Evolutionary conservation across 2,797 vertebrate species (phyloP).

Genomic region (Semotilus atromaculatus): DNA sequence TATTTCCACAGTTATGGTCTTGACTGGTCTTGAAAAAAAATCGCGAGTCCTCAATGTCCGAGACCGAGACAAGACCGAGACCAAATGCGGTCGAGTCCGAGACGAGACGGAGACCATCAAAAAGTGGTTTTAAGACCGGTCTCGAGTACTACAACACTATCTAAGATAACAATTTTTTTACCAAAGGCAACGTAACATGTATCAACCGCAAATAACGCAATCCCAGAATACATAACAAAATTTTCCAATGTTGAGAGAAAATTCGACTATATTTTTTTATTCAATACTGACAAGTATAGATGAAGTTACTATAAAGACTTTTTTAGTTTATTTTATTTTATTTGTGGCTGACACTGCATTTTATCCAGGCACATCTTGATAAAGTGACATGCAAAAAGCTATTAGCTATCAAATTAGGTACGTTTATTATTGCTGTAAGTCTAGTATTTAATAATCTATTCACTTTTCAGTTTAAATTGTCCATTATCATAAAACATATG

Average conservation of each 20-base stretch:
- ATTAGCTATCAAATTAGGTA: background rate
- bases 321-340: background rate
- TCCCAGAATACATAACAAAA: background rate
- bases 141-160: no score
- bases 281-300: background rate
- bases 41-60: no score
- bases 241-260: background rate
- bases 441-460: background rate
- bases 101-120: no score
- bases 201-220: background rate
- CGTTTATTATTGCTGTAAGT: background rate
- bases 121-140: no score
- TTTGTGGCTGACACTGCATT: background rate
- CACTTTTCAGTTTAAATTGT: background rate
- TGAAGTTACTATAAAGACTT: background rate
- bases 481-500: constrained; percentile 17
- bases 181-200: background rate
- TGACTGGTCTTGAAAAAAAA: no score
- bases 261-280: background rate
- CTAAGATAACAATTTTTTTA: background rate
- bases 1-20: no score
- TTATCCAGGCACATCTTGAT: background rate
- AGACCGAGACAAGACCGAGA: no score
- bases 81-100: no score
- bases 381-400: constrained; percentile 3